Conservation (phyloP, 2,113 vertebrate species). For the Todiramphus saurophagus region DNA sequence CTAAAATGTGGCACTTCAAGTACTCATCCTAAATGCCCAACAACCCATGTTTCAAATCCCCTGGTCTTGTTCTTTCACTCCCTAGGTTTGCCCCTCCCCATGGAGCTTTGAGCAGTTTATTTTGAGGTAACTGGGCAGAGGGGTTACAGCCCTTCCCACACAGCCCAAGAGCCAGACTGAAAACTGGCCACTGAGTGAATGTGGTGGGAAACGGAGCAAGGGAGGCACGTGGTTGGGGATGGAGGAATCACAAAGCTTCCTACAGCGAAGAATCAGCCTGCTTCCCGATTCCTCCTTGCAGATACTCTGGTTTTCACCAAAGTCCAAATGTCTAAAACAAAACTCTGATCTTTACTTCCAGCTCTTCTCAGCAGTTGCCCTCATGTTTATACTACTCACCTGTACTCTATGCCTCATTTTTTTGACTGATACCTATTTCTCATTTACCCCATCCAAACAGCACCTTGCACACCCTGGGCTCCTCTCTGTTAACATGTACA, state of each 20-base stretch:
- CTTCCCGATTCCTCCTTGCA: background rate
- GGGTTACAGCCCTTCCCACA: background rate
- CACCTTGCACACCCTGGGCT: background rate
- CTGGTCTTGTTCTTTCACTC: background rate
- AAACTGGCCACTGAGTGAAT: background rate
- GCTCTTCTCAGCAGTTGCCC: background rate
- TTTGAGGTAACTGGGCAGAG: background rate
- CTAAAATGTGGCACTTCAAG: background rate
- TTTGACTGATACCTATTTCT: background rate
- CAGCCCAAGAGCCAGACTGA: background rate
- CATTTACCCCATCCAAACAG: background rate
- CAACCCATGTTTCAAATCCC: background rate
- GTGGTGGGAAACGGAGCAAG: background rate
- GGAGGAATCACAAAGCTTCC: background rate
- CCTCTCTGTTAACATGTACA: background rate
- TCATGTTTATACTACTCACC: background rate
- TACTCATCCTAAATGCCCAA: background rate
- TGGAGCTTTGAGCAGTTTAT: background rate
- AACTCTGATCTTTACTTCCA: background rate
- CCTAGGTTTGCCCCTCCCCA: background rate
- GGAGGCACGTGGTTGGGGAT: fast-evolving
- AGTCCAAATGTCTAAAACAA: background rate
- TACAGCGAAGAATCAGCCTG: background rate
- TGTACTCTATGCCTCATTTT: background rate
- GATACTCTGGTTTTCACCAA: background rate